A percentile compares a stretch with the other conserved stretches of the same genome.
phyloP scores from a whole-genome alignment of 2,113 vertebrate genomes.

The Dermatemys mawii region DNA sequence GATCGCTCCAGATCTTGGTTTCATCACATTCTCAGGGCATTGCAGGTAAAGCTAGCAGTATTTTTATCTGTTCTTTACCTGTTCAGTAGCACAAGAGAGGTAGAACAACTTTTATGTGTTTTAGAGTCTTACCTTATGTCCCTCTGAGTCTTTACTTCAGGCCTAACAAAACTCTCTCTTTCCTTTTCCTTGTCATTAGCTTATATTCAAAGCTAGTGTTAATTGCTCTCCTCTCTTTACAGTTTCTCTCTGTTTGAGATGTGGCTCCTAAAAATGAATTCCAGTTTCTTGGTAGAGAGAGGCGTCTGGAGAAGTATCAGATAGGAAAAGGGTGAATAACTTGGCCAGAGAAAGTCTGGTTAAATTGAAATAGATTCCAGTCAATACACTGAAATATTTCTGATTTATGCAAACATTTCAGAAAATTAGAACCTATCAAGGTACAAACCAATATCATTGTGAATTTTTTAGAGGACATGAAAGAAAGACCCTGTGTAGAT shows the following conservation, averaged over 20 bases:
- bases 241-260: background rate
- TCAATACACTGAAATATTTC: background rate
- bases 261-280: background rate
- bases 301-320: background rate
- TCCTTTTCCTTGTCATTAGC: background rate
- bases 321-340: background rate
- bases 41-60: too few species aligned
- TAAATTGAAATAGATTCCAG: background rate
- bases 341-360: background rate
- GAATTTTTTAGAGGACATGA: background rate
- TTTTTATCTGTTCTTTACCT: background rate
- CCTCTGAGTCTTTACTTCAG: background rate
- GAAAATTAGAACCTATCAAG: background rate
- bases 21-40: background rate
- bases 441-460: background rate
- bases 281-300: background rate
- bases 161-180: background rate
- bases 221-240: background rate
- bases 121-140: background rate
- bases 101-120: background rate
- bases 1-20: background rate
- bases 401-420: fast-evolving
- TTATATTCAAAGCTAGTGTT: background rate
- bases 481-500: background rate
- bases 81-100: background rate